phyloP scores from a whole-genome alignment of 1,140 invertebrate genomes.

The Lordiphosa stackelbergi region DNA sequence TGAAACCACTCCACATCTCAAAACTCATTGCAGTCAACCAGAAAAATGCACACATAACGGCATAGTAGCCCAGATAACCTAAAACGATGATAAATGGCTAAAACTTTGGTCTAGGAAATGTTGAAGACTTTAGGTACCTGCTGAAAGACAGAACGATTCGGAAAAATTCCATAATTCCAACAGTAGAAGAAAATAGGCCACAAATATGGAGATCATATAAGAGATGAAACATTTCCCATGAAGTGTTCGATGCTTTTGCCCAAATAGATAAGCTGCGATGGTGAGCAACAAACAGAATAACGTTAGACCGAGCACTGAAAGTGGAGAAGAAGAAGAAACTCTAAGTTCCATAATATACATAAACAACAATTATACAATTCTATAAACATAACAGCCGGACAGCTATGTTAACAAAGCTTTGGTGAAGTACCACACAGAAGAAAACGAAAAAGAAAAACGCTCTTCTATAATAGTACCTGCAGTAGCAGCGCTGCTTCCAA shows the following conservation, averaged over 20 bases:
- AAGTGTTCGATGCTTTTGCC: no score
- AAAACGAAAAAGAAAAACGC: no score
- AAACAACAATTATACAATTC: no score
- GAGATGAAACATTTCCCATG: slow-evolving; percentile 81
- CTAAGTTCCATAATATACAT: no score
- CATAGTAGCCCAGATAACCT: slow-evolving; percentile 84
- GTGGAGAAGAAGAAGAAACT: no score
- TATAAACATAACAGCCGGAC: no score
- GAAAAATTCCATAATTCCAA: slow-evolving; percentile 61
- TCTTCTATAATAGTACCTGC: no score
- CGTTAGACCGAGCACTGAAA: slow-evolving; percentile 76
- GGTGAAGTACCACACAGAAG: no score
- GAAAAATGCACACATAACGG: slow-evolving; percentile 84
- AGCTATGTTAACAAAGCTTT: no score
- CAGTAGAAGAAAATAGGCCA: slow-evolving; percentile 80
- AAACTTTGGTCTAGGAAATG: no score
- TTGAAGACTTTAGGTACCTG: neutral
- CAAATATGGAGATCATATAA: slow-evolving; percentile 81
- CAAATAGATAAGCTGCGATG: slow-evolving; percentile 79
- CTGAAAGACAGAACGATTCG: neutral
- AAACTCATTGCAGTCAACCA: slow-evolving; percentile 88
- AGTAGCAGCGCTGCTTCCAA: no score
- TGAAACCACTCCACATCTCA: slow-evolving; percentile 85
- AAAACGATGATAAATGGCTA: neutral
- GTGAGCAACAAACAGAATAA: slow-evolving; percentile 83